Conservation (phyloP, 2,113 vertebrate species). For the Oryzias woworae region DNA sequence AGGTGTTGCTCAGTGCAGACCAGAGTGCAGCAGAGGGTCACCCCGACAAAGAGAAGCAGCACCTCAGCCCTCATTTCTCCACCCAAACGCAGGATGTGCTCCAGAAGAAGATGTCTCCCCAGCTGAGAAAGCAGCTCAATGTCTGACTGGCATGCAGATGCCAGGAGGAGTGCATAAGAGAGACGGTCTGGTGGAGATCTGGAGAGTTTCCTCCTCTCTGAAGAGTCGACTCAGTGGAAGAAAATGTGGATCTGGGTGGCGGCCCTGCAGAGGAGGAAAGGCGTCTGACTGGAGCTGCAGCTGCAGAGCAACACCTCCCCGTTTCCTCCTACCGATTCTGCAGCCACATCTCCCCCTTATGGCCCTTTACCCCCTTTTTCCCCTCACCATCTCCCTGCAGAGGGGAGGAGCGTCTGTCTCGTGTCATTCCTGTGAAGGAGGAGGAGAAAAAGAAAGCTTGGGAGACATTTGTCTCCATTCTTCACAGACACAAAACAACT, state of each 20-base stretch:
- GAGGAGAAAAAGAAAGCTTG: slow-evolving; percentile 12
- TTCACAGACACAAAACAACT: not conserved
- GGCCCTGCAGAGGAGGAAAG: slow-evolving; percentile 7
- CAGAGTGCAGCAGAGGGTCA: slow-evolving; percentile 48
- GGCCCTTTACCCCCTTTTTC: slow-evolving; percentile 71
- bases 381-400: slow-evolving; percentile 51
- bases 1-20: slow-evolving; percentile 19
- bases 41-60: slow-evolving; percentile 39
- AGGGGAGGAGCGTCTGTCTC: slow-evolving; percentile 61
- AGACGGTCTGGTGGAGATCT: not conserved
- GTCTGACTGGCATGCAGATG: slow-evolving; percentile 51
- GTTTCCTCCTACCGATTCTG: slow-evolving; percentile 28
- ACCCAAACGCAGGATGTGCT: not conserved
- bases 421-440: slow-evolving; percentile 61
- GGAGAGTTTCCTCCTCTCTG: slow-evolving; percentile 8
- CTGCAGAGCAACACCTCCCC: slow-evolving; percentile 46
- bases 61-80: slow-evolving; percentile 53
- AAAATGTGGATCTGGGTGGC: slow-evolving; percentile 8
- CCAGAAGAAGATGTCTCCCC: slow-evolving; percentile 10
- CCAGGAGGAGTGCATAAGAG: slow-evolving; percentile 1
- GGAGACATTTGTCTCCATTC: not conserved
- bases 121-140: slow-evolving; percentile 27
- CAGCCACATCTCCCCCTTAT: slow-evolving; percentile 45
- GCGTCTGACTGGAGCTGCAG: slow-evolving; percentile 24
- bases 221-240: slow-evolving; percentile 14